These are phyloP conservation scores for Orthosia gothica DNA, from an alignment of 2,888 invertebrate genomes.

Conservation along the genomic window DNA sequence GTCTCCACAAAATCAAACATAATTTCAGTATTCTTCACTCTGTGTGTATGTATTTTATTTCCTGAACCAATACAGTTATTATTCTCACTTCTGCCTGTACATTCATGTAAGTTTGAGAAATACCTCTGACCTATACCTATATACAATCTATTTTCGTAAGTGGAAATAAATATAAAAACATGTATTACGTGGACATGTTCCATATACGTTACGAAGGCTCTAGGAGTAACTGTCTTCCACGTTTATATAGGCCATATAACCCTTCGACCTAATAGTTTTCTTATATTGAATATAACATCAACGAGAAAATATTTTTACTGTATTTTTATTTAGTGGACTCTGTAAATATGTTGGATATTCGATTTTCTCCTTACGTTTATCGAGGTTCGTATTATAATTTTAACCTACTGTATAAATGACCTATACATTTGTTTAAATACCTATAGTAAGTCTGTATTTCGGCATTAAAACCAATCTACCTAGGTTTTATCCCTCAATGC, in stretches of 20 bases:
- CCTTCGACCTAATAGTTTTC: slow-evolving; percentile 43
- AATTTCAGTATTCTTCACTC: not conserved
- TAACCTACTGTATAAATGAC: too few relatives aligned
- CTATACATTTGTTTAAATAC: too few relatives aligned
- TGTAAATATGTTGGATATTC: not conserved
- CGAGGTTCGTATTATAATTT: not conserved
- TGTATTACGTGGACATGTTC: slow-evolving; percentile 30
- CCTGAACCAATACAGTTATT: not conserved
- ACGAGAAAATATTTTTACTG: slow-evolving; percentile 19
- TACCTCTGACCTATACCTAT: not conserved
- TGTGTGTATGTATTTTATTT: not conserved
- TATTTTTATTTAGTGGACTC: slow-evolving; percentile 32
- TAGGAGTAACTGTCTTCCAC: slow-evolving; percentile 48
- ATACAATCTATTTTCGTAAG: slow-evolving; percentile 53
- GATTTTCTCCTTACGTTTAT: not conserved
- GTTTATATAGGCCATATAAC: slow-evolving; percentile 57
- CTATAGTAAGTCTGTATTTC: too few relatives aligned
- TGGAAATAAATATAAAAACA: slow-evolving; percentile 53
- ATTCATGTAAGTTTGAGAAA: slow-evolving; percentile 23
- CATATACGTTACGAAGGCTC: slow-evolving; percentile 51
- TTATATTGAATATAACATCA: slow-evolving; percentile 43
- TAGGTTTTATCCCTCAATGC: too few relatives aligned
- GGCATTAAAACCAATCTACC: too few relatives aligned
- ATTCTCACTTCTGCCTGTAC: not conserved
- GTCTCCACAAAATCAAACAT: not conserved